These are phyloP conservation scores for Nyleta sp. DNA, from an alignment of 2,888 invertebrate species.

Conservation along the genomic window DNA sequence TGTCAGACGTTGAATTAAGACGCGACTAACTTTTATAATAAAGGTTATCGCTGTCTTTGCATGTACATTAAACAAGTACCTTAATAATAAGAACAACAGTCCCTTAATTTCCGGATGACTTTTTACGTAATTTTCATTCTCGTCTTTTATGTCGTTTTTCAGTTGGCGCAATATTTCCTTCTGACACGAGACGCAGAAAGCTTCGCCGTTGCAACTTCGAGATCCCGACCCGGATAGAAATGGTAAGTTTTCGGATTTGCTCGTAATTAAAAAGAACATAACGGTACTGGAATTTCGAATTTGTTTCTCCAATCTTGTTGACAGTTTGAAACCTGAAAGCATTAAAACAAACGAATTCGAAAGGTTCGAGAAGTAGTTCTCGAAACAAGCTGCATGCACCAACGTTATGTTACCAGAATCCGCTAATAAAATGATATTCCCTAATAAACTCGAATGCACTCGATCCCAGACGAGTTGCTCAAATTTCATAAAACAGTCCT, in stretches of 20 bases:
- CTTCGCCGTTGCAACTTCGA: no score
- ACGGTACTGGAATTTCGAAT: no score
- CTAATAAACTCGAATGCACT: background rate
- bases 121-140: conserved; percentile 69
- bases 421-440: no score
- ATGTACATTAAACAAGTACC: conserved; percentile 49
- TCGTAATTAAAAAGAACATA: no score
- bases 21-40: background rate
- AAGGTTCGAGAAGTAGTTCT: no score
- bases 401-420: no score
- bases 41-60: background rate
- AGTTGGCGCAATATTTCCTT: conserved; percentile 55
- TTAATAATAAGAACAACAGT: conserved; percentile 67
- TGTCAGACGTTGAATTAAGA: background rate
- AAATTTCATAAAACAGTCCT: background rate
- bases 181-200: conserved; percentile 55
- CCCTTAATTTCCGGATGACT: conserved; percentile 71
- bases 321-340: no score
- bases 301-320: no score
- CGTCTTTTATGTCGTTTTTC: conserved; percentile 56
- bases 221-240: background rate
- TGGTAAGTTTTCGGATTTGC: background rate
- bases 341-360: no score
- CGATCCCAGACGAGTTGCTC: conserved; percentile 6
- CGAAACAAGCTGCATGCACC: no score